Conservation (phyloP, 2,113 vertebrate genomes). For the Pleuronectes platessa region DNA sequence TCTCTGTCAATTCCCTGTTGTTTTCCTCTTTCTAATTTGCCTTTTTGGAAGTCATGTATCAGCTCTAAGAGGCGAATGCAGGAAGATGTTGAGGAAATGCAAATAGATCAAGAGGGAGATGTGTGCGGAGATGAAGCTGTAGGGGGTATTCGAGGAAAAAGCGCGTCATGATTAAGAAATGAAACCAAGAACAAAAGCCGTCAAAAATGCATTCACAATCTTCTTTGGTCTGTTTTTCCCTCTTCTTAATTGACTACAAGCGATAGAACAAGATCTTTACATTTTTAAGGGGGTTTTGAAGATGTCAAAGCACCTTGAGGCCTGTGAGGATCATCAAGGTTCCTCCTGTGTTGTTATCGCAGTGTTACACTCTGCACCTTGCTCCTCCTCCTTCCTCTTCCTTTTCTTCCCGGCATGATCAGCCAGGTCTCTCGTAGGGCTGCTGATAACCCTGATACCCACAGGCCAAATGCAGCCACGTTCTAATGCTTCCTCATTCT, state of each 20-base stretch:
- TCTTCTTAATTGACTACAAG: slow-evolving; percentile 52
- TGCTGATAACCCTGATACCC: slow-evolving; percentile 54
- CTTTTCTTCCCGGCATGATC: slow-evolving; percentile 39
- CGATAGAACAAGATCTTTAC: slow-evolving; percentile 53
- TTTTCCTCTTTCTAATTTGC: slow-evolving; percentile 8
- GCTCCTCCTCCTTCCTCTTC: slow-evolving; percentile 24
- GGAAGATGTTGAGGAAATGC: slow-evolving; percentile 13
- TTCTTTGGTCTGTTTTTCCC: slow-evolving; percentile 30
- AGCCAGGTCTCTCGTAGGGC: slow-evolving; percentile 34
- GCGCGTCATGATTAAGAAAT: slow-evolving; percentile 16
- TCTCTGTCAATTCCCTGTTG: slow-evolving; percentile 3
- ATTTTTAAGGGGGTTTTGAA: slow-evolving; percentile 58
- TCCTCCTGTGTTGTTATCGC: slow-evolving; percentile 59
- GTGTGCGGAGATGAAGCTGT: slow-evolving; percentile 19
- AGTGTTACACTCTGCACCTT: slow-evolving; percentile 38
- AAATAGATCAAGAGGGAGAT: slow-evolving; percentile 13
- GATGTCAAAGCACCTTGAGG: slow-evolving; percentile 62
- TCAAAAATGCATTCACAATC: slow-evolving; percentile 18
- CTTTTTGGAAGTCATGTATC: background rate
- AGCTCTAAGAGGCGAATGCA: too few relatives aligned
- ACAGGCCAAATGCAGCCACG: slow-evolving; percentile 35
- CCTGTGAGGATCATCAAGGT: slow-evolving; percentile 71
- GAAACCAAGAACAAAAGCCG: slow-evolving; percentile 19
- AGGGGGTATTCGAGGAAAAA: slow-evolving; percentile 9
- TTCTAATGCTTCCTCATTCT: slow-evolving; percentile 62